A percentile compares a stretch with the other conserved stretches of the same genome.
phyloP scores from a whole-genome alignment of 2,113 vertebrate species.

The Dendropsophus ebraccatus region DNA sequence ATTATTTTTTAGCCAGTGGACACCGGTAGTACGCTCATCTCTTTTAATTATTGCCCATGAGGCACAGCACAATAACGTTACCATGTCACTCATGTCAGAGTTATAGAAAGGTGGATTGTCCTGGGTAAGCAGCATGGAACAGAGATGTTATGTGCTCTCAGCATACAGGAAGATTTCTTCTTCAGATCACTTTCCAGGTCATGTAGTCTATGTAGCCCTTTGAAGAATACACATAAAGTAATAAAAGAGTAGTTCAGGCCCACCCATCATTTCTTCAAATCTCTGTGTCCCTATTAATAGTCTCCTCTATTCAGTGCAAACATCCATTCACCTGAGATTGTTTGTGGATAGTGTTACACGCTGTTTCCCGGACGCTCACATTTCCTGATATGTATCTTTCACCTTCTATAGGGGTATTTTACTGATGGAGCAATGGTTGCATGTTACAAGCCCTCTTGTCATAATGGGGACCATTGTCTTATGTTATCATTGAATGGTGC shows the following conservation, averaged over 20 bases:
- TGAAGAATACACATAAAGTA: background rate
- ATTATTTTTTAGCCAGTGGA: too few relatives aligned
- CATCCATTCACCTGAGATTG: conserved; percentile 9
- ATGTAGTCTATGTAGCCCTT: conserved; percentile 27
- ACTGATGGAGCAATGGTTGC: conserved; percentile 7
- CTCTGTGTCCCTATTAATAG: background rate
- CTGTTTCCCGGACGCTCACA: conserved; percentile 20
- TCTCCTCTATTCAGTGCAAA: background rate
- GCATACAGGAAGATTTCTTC: background rate
- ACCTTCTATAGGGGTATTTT: background rate
- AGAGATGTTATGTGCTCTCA: conserved; percentile 21
- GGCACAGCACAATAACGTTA: background rate
- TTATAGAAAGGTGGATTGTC: conserved; percentile 20
- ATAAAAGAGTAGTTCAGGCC: conserved; percentile 17
- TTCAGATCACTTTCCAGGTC: conserved; percentile 9
- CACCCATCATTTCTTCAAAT: background rate
- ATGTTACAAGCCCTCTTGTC: background rate
- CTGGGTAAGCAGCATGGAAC: conserved; percentile 23
- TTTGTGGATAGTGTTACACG: conserved; percentile 26
- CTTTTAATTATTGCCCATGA: background rate
- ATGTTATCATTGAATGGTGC: background rate
- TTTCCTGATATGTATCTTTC: conserved; percentile 4
- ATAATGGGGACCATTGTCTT: background rate
- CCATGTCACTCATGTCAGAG: background rate
- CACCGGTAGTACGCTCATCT: background rate